Base-by-base conservation (phyloP, 1,140 invertebrate species). In the Acyrthosiphon pisum region DNA sequence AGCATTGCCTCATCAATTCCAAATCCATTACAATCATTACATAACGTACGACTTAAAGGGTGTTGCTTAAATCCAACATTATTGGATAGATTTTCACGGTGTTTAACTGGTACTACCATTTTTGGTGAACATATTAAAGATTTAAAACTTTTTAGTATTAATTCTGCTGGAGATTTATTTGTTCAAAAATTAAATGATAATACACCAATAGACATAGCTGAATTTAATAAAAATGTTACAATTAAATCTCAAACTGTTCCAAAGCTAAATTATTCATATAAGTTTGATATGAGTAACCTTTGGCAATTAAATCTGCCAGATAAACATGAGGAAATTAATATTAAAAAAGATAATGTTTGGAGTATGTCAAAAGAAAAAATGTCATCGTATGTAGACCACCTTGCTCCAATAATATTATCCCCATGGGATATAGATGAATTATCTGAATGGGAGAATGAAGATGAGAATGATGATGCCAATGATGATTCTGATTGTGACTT, bases 161-260 rank as follows among this genome's bases (percentile, higher is more conserved):
- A 93, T 93, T 93, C 91, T 35, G 35, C 37, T 93, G 91, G 91
- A 48, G 91, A 93, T 53, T 93, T 93, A 86, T 93, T 93, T 93
- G 81, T 93, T 56, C 91, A 93, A 93, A 84, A 48, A 44, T 7
- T 93, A 41, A 84, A 93, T 30, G 37, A 93, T 50, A 50, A 4
- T 9, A 46, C 53, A 44, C 53, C 53, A n/a, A 44, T 90, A 20
- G 68, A 92, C 14, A 7, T 53, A 0, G 41, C 26, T 37, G 20
- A 37, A 86, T 53, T 93, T 84, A 44, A 50, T 37, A 56, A 86
- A 84, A 48, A 30, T 26, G 37, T 83, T 83, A 84, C 48, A 56
- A 56, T 41, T 35, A 41, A 93, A 86, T 3, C 48, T 53, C 30
- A 56, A 86, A 93, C 0, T 3, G 6, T 93, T 93, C 8, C n/a